Percentiles rank a stretch among this genome's conserved stretches.
phyloP scores from a whole-genome alignment of 2,888 invertebrate genomes.

The Sericinus montela region DNA sequence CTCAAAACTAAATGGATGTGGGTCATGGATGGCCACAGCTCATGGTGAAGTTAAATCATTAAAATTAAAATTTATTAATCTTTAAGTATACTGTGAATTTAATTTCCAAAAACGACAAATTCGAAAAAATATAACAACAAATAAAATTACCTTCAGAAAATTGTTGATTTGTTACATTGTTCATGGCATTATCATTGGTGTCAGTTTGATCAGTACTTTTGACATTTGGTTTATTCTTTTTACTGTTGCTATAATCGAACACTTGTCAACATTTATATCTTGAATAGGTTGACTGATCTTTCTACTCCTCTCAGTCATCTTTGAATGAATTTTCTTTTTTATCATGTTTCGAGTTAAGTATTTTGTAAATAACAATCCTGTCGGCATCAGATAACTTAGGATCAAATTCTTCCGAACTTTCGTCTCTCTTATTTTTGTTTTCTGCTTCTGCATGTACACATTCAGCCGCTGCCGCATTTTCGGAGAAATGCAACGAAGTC shows the following conservation, averaged over 20 bases:
- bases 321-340: constrained; percentile 41
- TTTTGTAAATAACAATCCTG: constrained; percentile 66
- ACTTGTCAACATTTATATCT: background rate
- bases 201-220: constrained; percentile 2
- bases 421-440: constrained; percentile 21
- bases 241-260: background rate
- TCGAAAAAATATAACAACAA: background rate
- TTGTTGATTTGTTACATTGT: constrained; percentile 21
- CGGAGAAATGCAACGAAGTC: constrained; percentile 40
- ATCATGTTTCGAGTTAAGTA: constrained; percentile 47
- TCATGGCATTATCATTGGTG: background rate
- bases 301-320: constrained; percentile 34
- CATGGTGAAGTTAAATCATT: too few relatives aligned
- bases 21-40: too few relatives aligned
- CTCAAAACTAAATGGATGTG: too few relatives aligned
- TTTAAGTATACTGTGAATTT: too few relatives aligned
- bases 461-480: constrained; percentile 23
- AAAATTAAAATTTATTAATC: too few relatives aligned
- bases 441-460: background rate
- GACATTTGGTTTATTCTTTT: background rate
- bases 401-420: constrained; percentile 23
- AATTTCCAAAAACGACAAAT: too few relatives aligned
- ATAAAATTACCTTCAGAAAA: constrained; percentile 42
- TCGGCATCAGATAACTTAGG: constrained; percentile 51
- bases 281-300: constrained; percentile 18